A percentile compares a stretch with the other conserved stretches of the same genome.
Evolutionary conservation across 2,888 invertebrate species (phyloP).

Genomic region (Drosophila subquinaria): DNA sequence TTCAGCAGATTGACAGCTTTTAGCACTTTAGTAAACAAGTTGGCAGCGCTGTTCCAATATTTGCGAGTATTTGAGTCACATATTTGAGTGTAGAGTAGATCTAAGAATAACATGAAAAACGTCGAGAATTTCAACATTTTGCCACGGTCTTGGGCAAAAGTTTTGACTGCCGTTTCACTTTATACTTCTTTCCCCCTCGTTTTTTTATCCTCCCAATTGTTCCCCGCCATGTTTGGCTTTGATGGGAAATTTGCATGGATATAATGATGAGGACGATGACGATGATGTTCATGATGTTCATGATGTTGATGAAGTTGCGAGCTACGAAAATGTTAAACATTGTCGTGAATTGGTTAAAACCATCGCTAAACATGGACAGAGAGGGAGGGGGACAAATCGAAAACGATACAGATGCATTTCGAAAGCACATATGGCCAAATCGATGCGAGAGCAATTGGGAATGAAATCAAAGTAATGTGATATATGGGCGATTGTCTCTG

Average conservation of each 20-base stretch:
- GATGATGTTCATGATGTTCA: neutral
- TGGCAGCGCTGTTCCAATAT: slow-evolving; percentile 13
- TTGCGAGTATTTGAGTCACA: slow-evolving; percentile 5
- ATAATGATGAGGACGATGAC: slow-evolving; percentile 14
- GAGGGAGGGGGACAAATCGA: slow-evolving; percentile 37
- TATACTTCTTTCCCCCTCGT: slow-evolving; percentile 3
- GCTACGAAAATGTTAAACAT: slow-evolving; percentile 6
- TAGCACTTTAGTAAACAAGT: slow-evolving; percentile 13
- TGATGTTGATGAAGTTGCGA: slow-evolving; percentile 13
- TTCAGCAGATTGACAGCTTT: slow-evolving; percentile 1
- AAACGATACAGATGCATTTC: slow-evolving; percentile 70
- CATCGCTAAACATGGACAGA: neutral
- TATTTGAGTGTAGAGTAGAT: slow-evolving; percentile 10
- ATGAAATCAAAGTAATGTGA: slow-evolving; percentile 69
- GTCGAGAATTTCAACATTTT: slow-evolving; percentile 27
- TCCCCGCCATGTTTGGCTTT: slow-evolving; percentile 5
- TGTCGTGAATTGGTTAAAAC: slow-evolving; percentile 17
- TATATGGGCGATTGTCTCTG: slow-evolving; percentile 62
- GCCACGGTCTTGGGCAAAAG: slow-evolving; percentile 30
- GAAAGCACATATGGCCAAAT: slow-evolving; percentile 62
- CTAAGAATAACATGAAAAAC: slow-evolving; percentile 30
- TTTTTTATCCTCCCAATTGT: neutral
- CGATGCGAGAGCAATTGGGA: slow-evolving; percentile 14
- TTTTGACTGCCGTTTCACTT: slow-evolving; percentile 40
- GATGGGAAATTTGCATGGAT: slow-evolving; percentile 41